A percentile compares a stretch with the other conserved stretches of the same genome.
These are phyloP conservation scores for Balearica regulorum DNA, from an alignment of 2,797 vertebrate species.

Conservation along the genomic window DNA sequence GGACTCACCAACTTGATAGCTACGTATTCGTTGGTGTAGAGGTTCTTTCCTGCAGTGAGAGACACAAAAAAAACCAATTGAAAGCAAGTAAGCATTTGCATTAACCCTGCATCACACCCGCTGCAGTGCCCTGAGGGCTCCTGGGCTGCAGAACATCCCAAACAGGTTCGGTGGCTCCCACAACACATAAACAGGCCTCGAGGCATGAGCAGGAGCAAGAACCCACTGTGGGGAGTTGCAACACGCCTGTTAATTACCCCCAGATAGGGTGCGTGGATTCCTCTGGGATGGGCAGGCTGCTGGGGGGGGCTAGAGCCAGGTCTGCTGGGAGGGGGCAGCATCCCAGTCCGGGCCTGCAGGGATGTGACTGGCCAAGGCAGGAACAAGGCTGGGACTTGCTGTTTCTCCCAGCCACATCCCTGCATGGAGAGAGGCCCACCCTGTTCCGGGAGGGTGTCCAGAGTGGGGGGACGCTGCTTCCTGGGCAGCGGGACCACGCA, in stretches of 20 bases:
- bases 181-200: neutral
- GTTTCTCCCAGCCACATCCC: neutral
- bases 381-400: neutral
- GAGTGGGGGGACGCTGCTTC: rapidly evolving
- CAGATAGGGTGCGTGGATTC: neutral
- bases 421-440: neutral
- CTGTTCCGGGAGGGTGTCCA: neutral
- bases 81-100: neutral
- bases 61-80: neutral
- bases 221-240: neutral
- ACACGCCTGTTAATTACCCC: neutral
- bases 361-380: neutral
- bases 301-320: neutral
- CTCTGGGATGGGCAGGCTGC: neutral
- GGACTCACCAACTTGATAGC: slow-evolving; percentile 97
- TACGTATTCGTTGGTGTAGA: slow-evolving; percentile 98
- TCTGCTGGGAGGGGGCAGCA: neutral
- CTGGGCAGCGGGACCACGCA: rapidly evolving
- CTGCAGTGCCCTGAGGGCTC: neutral
- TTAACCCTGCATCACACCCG: neutral
- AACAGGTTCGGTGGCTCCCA: neutral
- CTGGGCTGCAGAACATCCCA: neutral
- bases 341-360: neutral
- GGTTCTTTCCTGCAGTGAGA: slow-evolving; percentile 85
- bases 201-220: neutral